Percentiles rank a stretch among this genome's conserved stretches.
phyloP scores from a whole-genome alignment of 2,797 vertebrate species.

The Enteromius unitaeniatus region DNA sequence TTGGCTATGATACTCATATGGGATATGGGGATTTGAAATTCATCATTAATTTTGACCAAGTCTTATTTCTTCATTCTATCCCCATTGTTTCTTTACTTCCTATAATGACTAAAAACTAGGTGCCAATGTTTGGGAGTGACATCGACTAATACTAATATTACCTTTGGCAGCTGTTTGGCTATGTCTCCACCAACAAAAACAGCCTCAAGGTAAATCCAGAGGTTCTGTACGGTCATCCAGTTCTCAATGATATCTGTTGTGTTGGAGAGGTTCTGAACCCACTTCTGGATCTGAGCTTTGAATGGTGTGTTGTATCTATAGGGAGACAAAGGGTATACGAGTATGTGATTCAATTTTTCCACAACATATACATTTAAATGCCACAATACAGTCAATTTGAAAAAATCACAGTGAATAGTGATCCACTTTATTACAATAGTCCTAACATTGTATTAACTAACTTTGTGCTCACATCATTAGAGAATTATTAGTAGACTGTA shows the following conservation, averaged over 20 bases:
- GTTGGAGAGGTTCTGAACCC: conserved; percentile 94
- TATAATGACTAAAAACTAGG: neutral
- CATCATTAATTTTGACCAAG: neutral
- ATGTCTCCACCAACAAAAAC: conserved; percentile 97
- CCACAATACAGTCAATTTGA: neutral
- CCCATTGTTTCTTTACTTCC: neutral
- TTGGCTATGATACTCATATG: neutral
- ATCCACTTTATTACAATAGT: neutral
- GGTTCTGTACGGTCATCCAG: conserved; percentile 98
- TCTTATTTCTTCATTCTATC: neutral
- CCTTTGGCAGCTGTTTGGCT: conserved; percentile 96
- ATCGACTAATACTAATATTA: conserved; percentile 60
- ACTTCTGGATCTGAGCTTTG: conserved; percentile 94
- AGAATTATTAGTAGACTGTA: neutral
- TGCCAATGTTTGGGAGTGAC: neutral
- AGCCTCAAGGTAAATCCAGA: conserved; percentile 98
- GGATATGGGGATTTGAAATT: neutral
- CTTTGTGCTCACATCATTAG: neutral
- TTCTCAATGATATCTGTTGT: conserved; percentile 92
- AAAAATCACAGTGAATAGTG: neutral
- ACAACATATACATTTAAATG: neutral
- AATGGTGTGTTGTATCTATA: conserved; percentile 93
- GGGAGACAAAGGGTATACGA: conserved; percentile 14
- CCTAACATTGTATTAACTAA: neutral
- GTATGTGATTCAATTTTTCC: neutral